These are phyloP conservation scores for Gallinago undulata DNA, from an alignment of 2,113 vertebrate genomes.

Conservation along the genomic window DNA sequence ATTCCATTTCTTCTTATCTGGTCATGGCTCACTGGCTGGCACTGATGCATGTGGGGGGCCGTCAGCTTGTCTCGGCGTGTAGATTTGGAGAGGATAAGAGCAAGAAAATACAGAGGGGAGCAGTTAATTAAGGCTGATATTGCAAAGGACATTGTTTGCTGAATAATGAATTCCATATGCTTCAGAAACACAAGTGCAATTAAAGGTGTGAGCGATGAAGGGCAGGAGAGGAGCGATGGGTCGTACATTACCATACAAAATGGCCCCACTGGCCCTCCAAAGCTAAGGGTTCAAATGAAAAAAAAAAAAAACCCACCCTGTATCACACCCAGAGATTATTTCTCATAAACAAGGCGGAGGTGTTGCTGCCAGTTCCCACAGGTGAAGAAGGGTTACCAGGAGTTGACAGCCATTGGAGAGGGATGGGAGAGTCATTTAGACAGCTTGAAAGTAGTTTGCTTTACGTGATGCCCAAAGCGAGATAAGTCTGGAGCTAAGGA, in stretches of 20 bases:
- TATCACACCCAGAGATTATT: not conserved
- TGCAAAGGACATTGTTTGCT: constrained; percentile 75
- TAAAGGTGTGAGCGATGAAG: constrained; percentile 62
- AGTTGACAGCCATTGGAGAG: not conserved
- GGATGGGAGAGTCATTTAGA: not conserved
- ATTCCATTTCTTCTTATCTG: constrained; percentile 83
- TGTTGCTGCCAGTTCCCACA: not conserved
- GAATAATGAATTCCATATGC: constrained; percentile 74
- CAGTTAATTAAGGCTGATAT: constrained; percentile 79
- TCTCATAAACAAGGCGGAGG: not conserved
- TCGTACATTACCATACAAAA: not conserved
- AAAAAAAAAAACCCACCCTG: not conserved
- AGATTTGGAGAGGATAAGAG: constrained; percentile 71
- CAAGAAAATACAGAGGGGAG: constrained; percentile 56
- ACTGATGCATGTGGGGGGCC: constrained; percentile 63
- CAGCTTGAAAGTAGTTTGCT: not conserved
- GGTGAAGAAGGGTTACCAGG: not conserved
- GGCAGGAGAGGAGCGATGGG: not conserved
- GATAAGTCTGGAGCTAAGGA: not conserved
- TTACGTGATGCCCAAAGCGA: not conserved
- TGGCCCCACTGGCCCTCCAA: not conserved
- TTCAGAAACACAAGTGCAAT: constrained; percentile 66
- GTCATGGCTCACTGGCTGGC: constrained; percentile 67
- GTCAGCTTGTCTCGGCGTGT: constrained; percentile 26
- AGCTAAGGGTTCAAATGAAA: not conserved